Conservation (phyloP, 2,797 vertebrate genomes). For the Gephyroberyx darwinii region DNA sequence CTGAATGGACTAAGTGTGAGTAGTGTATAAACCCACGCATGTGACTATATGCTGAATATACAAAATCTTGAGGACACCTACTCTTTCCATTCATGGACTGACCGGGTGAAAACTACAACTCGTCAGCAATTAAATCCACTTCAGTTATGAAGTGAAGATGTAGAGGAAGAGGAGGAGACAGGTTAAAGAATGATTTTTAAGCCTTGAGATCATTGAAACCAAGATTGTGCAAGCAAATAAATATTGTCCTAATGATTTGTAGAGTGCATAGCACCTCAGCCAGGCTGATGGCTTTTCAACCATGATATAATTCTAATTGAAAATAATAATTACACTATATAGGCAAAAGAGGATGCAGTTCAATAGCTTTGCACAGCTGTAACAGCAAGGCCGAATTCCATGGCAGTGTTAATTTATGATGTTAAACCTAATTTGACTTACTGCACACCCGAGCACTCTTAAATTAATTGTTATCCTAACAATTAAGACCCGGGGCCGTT, state of each 20-base stretch:
- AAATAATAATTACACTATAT: background rate
- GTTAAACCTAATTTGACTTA: conserved; percentile 45
- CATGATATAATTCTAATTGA: background rate
- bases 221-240: background rate
- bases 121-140: background rate
- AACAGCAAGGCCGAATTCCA: conserved; percentile 19
- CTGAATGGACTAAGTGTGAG: background rate
- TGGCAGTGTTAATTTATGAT: conserved; percentile 28
- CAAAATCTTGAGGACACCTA: background rate
- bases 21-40: background rate
- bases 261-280: background rate
- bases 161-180: background rate
- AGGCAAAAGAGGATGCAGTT: conserved; percentile 12
- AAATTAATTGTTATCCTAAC: conserved; percentile 56
- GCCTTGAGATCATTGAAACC: background rate
- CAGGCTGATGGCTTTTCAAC: background rate
- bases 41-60: background rate
- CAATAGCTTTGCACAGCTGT: background rate
- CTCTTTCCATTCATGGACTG: conserved; percentile 8
- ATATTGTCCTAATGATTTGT: background rate
- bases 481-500: conserved; percentile 50
- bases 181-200: background rate
- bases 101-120: background rate
- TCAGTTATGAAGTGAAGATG: background rate
- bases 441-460: conserved; percentile 26